phyloP scores from a whole-genome alignment of 37 sponge, comb jelly and placozoan genomes.

The Haliclona indistincta region DNA sequence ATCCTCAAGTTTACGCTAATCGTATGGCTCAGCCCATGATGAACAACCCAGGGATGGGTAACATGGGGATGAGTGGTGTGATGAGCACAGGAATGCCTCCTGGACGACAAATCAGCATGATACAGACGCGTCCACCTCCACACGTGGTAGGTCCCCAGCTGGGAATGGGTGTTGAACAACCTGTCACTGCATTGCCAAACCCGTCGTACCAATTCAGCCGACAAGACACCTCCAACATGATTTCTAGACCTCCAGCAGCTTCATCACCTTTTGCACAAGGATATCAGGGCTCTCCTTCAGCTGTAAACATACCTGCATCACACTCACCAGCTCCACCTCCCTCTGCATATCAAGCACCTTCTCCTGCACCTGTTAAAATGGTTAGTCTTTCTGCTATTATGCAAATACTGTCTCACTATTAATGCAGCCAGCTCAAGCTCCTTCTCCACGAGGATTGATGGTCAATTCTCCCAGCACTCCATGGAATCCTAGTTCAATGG shows the following conservation, averaged over 20 bases:
- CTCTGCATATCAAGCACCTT: too few relatives aligned
- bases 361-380: too few relatives aligned
- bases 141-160: constrained; percentile 41
- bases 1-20: too few relatives aligned
- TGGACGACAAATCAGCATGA: too few relatives aligned
- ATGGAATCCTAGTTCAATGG: constrained; percentile 2
- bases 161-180: constrained; percentile 42
- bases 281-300: background rate
- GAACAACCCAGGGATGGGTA: too few relatives aligned
- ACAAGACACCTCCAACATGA: background rate
- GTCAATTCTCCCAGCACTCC: background rate
- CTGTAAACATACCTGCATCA: background rate
- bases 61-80: too few relatives aligned
- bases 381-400: too few relatives aligned
- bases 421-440: constrained; percentile 3
- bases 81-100: constrained; percentile 8
- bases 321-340: background rate
- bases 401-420: too few relatives aligned
- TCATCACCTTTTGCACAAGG: background rate
- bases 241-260: background rate
- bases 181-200: constrained; percentile 46
- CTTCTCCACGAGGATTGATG: background rate
- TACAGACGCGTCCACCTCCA: background rate
- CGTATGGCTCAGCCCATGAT: too few relatives aligned
- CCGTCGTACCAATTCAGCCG: constrained; percentile 34